phyloP scores from a whole-genome alignment of 2,113 vertebrate species.

The Malurus melanocephalus region DNA sequence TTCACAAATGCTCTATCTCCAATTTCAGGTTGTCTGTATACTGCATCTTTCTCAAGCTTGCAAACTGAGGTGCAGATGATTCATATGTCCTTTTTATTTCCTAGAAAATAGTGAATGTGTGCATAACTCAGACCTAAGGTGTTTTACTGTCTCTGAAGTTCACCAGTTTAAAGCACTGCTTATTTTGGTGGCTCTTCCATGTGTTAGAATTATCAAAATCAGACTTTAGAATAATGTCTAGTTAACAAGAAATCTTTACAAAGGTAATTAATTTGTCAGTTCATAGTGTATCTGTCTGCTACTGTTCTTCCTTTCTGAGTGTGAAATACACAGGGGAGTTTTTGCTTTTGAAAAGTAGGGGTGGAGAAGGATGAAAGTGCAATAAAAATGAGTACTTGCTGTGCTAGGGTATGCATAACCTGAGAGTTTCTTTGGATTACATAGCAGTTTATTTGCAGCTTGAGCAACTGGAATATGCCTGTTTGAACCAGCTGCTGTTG shows the following conservation, averaged over 20 bases:
- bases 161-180: not conserved
- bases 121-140: not conserved
- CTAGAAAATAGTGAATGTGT: not conserved
- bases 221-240: not conserved
- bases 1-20: not conserved
- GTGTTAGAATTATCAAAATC: not conserved
- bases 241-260: not conserved
- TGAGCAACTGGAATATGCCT: not conserved
- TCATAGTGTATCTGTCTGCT: not conserved
- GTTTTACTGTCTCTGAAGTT: not conserved
- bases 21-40: not conserved
- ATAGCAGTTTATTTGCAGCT: not conserved
- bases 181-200: not conserved
- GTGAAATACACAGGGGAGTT: not conserved
- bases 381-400: not conserved
- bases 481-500: not conserved
- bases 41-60: not conserved
- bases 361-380: not conserved
- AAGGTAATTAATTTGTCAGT: not conserved
- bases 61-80: not conserved
- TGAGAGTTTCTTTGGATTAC: not conserved
- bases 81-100: not conserved
- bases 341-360: not conserved
- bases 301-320: not conserved
- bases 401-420: fast-evolving